Base-by-base conservation (phyloP, 2,797 vertebrate genomes). In the Lophura swinhoii region DNA sequence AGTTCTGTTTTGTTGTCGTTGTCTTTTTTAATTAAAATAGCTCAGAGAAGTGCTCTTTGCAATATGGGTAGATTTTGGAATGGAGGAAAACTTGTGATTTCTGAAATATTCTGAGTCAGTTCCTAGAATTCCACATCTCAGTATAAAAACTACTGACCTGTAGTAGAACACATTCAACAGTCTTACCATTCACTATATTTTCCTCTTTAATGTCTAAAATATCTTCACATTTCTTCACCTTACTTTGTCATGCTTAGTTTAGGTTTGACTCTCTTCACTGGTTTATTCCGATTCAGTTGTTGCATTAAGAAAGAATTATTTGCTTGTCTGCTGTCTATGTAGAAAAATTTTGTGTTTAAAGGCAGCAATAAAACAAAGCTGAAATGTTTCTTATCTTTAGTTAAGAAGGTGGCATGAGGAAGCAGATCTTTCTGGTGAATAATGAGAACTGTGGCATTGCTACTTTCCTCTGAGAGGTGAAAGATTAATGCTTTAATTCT, bases 311-410 rank as follows among this genome's bases (percentile, higher is more conserved):
- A 90, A 46, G n/a, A 84, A 11, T 9, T 79, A 48, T 69, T 89
- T 81, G 56, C 33, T 55, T 67, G 41, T 49, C 72, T 74, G 46
- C 55, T 88, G 59, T 41, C 51, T 63, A 1, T 69, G 67, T 33
- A 63, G 91, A 95, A 49, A 89, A 75, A 20, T 41, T 31, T 44
- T 41, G 63, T 58, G 58, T 88, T 90, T 76, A 81, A 82, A 80
- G 64, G 59, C 1, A 12, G 51, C 73, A 86, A 84, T 60, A 73
- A 71, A 88, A 41, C 23, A 62, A 85, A 86, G 22, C 21, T 39
- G 84, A 91, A 91, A 91, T 63, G 9, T 7, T 85, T 58, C 37
- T 70, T 72, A 16, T 69, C 51, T 82, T 76, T 56, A 56, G 46
- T 29, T 55, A 31, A 84, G 66, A 78, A 92, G 63, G 67, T 2